Evolutionary conservation across 2,113 vertebrate genomes (phyloP), one percentile per base, ranked within the genome.

Genomic region (Megaceryle torquata): DNA sequence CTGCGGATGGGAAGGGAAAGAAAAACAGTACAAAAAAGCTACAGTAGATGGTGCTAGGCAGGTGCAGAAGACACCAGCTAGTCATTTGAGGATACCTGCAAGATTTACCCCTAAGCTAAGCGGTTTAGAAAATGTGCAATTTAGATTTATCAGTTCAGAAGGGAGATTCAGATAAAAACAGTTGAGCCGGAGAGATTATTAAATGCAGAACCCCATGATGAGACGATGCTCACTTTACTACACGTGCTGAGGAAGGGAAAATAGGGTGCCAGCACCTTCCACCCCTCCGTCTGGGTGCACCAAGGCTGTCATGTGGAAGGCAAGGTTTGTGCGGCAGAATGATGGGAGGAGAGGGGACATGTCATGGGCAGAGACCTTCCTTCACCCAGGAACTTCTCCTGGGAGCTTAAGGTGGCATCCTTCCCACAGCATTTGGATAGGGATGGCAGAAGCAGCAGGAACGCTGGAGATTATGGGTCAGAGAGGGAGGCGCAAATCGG

Each of bases 31-130:
- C 91, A 76, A n/a, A 59, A 67, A 89, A 95, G 95, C 88, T 61
- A 88, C 98, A 92, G 97, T 98, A 98, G 98, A 97, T 98, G 98
- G 98, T 97, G 98, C 97, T 98, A 97, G 96, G 95, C 44, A 88
- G 97, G 97, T 96, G 60, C 94, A 88, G 97, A 98, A 98, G 94
- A 95, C 72, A 74, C 29, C 65, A 82, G 48, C 35, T 82, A 91
- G 69, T 84, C 95, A 97, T 95, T 60, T 93, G 96, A 94, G 93
- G 92, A 96, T 95, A 97, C 96, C 94, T 91, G 96, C 89, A 93
- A 96, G 96, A 97, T 83, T 78, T 96, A 95, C 96, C 97, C 96
- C 91, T 91, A 91, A 85, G 96, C 95, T 94, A 96, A 96, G 97
- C 82, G 91, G 95, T 97, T 96, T 97, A 95, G 95, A 97, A 98